These are phyloP conservation scores for Drosophila hydei DNA, from an alignment of 1,140 invertebrate species.

Conservation along the genomic window DNA sequence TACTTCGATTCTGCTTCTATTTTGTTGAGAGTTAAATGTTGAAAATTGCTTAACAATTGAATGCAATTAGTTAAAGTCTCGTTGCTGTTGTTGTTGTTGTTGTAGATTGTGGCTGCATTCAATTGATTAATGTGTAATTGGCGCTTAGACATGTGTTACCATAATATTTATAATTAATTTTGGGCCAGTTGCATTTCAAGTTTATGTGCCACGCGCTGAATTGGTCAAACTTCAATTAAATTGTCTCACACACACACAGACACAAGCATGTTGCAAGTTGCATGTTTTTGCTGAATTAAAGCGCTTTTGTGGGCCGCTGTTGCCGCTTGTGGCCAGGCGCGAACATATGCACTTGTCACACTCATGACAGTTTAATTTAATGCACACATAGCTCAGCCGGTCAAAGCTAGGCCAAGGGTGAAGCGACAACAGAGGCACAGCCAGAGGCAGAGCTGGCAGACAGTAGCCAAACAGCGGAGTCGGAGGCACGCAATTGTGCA, in stretches of 20 bases:
- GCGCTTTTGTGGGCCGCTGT: constrained; percentile 55
- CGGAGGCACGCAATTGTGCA: constrained; percentile 79
- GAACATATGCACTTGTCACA: constrained; percentile 83
- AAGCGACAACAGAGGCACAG: not conserved
- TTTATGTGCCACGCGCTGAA: constrained; percentile 63
- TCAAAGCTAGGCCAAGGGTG: constrained; percentile 19
- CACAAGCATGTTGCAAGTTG: constrained; percentile 54
- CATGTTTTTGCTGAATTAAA: constrained; percentile 81
- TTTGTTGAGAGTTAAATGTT: constrained; percentile 32
- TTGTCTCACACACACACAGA: constrained; percentile 52
- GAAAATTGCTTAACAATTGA: constrained; percentile 55
- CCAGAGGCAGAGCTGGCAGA: not conserved
- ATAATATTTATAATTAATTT: constrained; percentile 54
- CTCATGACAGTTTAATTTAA: constrained; percentile 82
- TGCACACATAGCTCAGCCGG: constrained; percentile 77
- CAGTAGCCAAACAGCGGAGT: constrained; percentile 22
- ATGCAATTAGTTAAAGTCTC: constrained; percentile 68
- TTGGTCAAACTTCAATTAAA: constrained; percentile 67
- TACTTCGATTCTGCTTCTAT: not conserved
- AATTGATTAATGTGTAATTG: constrained; percentile 55
- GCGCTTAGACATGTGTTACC: constrained; percentile 46
- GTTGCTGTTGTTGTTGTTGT: constrained; percentile 9
- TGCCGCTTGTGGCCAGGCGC: constrained; percentile 69
- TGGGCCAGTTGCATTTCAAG: constrained; percentile 59
- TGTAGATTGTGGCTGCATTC: constrained; percentile 8